Evolutionary conservation across 2,113 vertebrate species (phyloP).

Genomic region (Nycticryphes semicollaris): DNA sequence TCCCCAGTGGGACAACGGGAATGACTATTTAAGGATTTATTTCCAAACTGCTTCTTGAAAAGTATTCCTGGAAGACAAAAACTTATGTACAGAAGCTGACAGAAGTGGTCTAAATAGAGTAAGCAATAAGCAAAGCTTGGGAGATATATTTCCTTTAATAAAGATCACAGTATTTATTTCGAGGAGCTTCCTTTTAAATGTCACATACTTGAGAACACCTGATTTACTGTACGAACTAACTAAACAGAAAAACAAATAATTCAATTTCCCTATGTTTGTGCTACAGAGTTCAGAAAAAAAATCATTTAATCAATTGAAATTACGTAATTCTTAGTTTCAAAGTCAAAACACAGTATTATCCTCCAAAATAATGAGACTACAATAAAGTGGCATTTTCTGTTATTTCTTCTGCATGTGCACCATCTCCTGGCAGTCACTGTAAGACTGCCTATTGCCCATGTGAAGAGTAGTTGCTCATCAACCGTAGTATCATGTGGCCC

Average conservation of each 20-base stretch:
- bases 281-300: not conserved
- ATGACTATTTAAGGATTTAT: not conserved
- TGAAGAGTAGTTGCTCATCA: not conserved
- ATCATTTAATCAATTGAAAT: not conserved
- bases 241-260: not conserved
- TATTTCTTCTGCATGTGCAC: constrained; percentile 17
- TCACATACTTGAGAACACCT: not conserved
- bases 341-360: not conserved
- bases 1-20: not conserved
- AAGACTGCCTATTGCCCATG: not conserved
- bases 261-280: not conserved
- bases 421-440: too few relatives aligned
- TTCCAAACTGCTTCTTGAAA: not conserved
- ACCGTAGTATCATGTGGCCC: not conserved
- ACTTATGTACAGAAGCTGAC: not conserved
- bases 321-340: not conserved
- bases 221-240: not conserved
- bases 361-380: not conserved
- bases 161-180: not conserved
- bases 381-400: not conserved
- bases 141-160: not conserved
- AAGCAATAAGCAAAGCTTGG: not conserved
- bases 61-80: not conserved
- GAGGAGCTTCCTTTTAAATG: not conserved
- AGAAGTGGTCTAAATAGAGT: not conserved